These are phyloP conservation scores for Anomalospiza imberbis DNA, from an alignment of 2,797 vertebrate species.

Conservation along the genomic window DNA sequence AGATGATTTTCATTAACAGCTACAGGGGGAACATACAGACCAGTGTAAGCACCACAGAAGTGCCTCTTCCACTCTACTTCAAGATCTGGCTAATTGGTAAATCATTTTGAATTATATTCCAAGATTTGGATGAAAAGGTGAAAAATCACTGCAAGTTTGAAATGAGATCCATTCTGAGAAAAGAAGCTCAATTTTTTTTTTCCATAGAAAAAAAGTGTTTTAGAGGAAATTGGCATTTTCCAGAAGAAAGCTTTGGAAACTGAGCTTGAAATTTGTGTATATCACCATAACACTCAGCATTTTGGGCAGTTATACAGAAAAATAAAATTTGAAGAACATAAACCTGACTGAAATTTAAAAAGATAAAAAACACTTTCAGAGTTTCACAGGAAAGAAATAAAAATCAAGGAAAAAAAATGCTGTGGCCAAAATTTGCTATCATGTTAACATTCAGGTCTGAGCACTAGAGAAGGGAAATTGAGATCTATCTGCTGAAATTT, in stretches of 20 bases:
- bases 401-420: background rate
- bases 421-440: background rate
- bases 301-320: background rate
- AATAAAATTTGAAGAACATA: slow-evolving; percentile 6
- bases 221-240: background rate
- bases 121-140: background rate
- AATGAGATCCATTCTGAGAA: background rate
- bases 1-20: background rate
- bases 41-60: background rate
- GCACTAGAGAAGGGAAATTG: background rate
- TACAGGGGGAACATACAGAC: background rate
- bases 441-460: background rate
- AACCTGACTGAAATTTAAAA: background rate
- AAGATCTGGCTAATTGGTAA: background rate
- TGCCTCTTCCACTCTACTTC: background rate
- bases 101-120: background rate
- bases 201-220: background rate
- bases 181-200: background rate
- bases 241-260: slow-evolving; percentile 9
- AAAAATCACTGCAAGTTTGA: background rate
- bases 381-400: background rate
- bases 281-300: background rate
- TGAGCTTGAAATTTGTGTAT: background rate
- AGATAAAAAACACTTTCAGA: background rate
- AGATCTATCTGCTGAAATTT: background rate